Evolutionary conservation across 2,888 invertebrate genomes (phyloP).

Genomic region (Drosophila fungiperda): DNA sequence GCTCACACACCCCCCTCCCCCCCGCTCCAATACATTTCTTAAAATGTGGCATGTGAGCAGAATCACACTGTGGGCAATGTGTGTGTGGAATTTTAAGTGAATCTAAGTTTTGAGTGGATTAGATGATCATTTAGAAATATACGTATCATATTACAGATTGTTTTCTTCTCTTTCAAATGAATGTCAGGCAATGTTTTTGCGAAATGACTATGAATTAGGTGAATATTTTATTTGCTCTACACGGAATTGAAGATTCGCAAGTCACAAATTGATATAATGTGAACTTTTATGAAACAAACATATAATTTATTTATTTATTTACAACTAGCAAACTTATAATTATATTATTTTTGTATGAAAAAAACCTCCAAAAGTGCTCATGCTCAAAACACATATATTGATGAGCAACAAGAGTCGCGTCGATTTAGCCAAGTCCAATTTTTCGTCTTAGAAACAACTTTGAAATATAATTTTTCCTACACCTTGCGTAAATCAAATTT

Average conservation of each 20-base stretch:
- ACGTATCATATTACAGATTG: neutral
- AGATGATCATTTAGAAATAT: slow-evolving; percentile 24
- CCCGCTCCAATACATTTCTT: neutral
- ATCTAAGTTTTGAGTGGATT: slow-evolving; percentile 37
- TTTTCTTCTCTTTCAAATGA: neutral
- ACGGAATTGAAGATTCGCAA: neutral
- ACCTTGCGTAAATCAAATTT: neutral
- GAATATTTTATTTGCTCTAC: neutral
- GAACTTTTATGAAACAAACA: neutral
- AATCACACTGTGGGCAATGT: slow-evolving; percentile 40
- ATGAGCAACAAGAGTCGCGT: neutral
- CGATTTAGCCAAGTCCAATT: neutral
- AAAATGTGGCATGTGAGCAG: slow-evolving; percentile 5
- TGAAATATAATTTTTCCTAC: neutral
- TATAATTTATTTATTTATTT: neutral
- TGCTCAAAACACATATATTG: too few relatives aligned
- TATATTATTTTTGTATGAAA: neutral
- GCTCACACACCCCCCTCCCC: neutral
- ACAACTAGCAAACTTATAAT: neutral
- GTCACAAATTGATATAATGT: neutral
- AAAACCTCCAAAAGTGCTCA: neutral
- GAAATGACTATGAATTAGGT: neutral
- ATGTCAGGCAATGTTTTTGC: neutral
- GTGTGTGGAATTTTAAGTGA: slow-evolving; percentile 47
- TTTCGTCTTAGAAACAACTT: neutral